phyloP scores from a whole-genome alignment of 2,797 vertebrate species.

The Rhinatrema bivittatum region DNA sequence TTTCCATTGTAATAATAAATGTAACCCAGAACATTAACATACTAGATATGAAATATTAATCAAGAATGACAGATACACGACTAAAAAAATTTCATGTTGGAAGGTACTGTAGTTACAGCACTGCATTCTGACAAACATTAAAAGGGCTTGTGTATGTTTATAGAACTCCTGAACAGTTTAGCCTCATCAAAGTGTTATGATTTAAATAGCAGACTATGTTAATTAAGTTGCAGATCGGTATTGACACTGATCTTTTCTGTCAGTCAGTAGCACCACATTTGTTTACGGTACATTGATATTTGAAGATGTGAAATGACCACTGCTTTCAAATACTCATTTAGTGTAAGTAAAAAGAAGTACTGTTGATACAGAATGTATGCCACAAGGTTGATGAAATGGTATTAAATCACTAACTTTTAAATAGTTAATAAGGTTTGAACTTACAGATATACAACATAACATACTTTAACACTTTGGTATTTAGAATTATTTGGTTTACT shows the following conservation, averaged over 20 bases:
- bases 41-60: too few species aligned
- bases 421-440: constrained; percentile 5
- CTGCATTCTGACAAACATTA: too few species aligned
- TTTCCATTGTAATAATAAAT: too few species aligned
- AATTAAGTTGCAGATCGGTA: constrained; percentile 16
- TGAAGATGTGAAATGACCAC: constrained; percentile 6
- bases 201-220: constrained; percentile 10
- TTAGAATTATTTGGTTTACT: too few species aligned
- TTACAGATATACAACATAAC: constrained; percentile 12
- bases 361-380: constrained; percentile 15
- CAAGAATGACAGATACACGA: too few species aligned
- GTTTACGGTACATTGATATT: background rate
- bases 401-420: constrained; percentile 19
- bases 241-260: background rate
- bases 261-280: background rate
- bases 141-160: too few species aligned
- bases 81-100: too few species aligned
- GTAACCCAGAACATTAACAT: too few species aligned
- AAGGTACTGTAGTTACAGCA: too few species aligned
- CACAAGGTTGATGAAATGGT: background rate
- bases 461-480: too few species aligned
- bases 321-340: constrained; percentile 21
- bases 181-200: too few species aligned
- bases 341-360: background rate
- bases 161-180: too few species aligned